Base-by-base conservation (phyloP, 2,113 vertebrate genomes). In the Morone saxatilis region DNA sequence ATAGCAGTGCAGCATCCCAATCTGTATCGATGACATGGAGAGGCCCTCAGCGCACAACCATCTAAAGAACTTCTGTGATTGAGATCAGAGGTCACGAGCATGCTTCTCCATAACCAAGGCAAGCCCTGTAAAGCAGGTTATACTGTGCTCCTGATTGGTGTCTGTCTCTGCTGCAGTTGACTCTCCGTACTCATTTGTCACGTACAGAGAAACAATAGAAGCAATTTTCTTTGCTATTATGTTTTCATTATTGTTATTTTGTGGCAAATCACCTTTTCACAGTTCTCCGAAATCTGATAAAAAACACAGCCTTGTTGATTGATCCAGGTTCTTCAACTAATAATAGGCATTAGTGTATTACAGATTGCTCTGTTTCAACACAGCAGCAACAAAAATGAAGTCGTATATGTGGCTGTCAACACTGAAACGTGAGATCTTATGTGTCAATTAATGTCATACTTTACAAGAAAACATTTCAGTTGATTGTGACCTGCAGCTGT, bases 191-290 rank as follows among this genome's bases (percentile, higher is more conserved):
- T 90, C 91, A 93, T 95, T 92, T 73, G 54, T 85, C 68, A 80
- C 54, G 6, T 68, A 36, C 56, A 74, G 82, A 92, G 76, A 91
- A 80, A 88, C 78, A 86, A 88, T 70, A 86, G 86, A 93, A 80
- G 81, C 92, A 88, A 92, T 94, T 91, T 93, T 92, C 87, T 92
- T 74, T 89, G 89, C 87, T 60, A 89, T 94, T 92, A 92, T 92
- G 87, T 88, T 91, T 86, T 84, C 84, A 85, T 95, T 92, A 93
- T 94, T 91, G 88, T 88, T 87, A 84, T 86, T 89, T 92, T 92
- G 45, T 48, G 81, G 67, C 75, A 85, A 85, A 90, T 90, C 81
- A 70, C 54, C 81, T 61, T 88, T 78, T 89, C 79, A 71, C 80
- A 59, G 59, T 74, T 70, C 83, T 77, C 40, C 1, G 67, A 86